Conservation (phyloP, 2,797 vertebrate genomes). For the Synaphobranchus kaupii region DNA sequence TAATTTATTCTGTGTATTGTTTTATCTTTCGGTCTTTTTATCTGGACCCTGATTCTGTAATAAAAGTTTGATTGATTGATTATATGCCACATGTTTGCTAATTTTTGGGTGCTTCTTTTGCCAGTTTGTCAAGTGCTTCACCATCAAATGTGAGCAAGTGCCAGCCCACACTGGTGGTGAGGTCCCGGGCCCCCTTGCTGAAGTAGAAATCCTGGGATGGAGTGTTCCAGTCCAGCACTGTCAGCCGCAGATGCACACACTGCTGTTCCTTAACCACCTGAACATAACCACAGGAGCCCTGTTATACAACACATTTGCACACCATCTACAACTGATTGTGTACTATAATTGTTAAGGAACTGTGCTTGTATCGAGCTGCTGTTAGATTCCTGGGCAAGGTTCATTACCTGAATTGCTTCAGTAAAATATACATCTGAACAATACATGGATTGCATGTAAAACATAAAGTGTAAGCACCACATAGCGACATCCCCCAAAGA, state of each 20-base stretch:
- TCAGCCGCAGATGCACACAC: slow-evolving; percentile 74
- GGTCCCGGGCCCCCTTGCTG: slow-evolving; percentile 73
- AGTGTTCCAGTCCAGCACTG: slow-evolving; percentile 78
- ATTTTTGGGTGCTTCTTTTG: slow-evolving; percentile 52
- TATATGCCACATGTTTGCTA: background rate
- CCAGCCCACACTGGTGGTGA: slow-evolving; percentile 78
- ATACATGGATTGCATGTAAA: too few species aligned
- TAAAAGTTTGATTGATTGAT: too few species aligned
- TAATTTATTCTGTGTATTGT: too few species aligned
- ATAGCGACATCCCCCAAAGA: too few species aligned
- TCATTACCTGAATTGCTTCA: too few species aligned
- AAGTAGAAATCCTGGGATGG: slow-evolving; percentile 74
- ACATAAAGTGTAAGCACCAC: too few species aligned
- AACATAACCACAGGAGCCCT: background rate
- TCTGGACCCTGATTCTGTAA: too few species aligned
- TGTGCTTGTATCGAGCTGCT: too few species aligned
- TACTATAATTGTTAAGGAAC: too few species aligned
- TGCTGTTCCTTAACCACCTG: slow-evolving; percentile 71
- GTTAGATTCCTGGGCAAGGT: too few species aligned
- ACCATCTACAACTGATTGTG: background rate
- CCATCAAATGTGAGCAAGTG: slow-evolving; percentile 72
- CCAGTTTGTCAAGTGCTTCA: slow-evolving; percentile 66
- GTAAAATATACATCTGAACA: too few species aligned
- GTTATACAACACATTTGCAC: background rate
- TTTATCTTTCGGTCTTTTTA: too few species aligned